These are phyloP conservation scores for Malacoraja senta DNA, from an alignment of 2,797 vertebrate species.

Conservation along the genomic window DNA sequence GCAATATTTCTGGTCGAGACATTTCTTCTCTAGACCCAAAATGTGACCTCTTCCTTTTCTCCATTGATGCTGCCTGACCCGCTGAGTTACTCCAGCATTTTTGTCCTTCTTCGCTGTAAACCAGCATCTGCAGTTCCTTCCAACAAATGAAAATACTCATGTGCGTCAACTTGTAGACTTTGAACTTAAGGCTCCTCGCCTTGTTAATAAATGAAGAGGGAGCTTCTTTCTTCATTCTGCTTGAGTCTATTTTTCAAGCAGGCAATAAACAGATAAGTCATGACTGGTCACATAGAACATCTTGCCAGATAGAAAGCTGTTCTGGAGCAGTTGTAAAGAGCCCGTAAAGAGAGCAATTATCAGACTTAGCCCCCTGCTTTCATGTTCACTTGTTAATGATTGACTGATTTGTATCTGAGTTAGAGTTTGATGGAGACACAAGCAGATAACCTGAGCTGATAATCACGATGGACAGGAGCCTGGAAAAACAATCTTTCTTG, in stretches of 20 bases:
- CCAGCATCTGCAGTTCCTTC: too few species aligned
- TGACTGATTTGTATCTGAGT: slow-evolving; percentile 45
- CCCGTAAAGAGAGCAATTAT: slow-evolving; percentile 46
- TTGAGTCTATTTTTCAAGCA: slow-evolving; percentile 45
- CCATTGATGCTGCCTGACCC: too few species aligned
- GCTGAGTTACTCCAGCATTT: too few species aligned
- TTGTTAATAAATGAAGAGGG: slow-evolving; percentile 30
- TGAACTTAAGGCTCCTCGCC: slow-evolving; percentile 46
- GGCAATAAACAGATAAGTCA: slow-evolving; percentile 46
- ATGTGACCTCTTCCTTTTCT: too few species aligned
- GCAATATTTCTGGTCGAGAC: too few species aligned
- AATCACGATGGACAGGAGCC: not conserved
- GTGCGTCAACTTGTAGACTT: slow-evolving; percentile 45
- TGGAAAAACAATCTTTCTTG: not conserved
- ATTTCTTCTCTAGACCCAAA: too few species aligned
- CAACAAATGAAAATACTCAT: slow-evolving; percentile 43
- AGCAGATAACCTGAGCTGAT: slow-evolving; percentile 45
- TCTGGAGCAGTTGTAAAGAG: slow-evolving; percentile 43
- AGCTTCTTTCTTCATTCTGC: slow-evolving; percentile 11
- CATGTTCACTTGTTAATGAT: slow-evolving; percentile 57
- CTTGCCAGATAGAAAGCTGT: slow-evolving; percentile 41
- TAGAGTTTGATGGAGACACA: slow-evolving; percentile 57
- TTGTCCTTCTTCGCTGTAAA: too few species aligned
- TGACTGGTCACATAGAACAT: slow-evolving; percentile 46
- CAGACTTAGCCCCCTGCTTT: slow-evolving; percentile 49